Percentiles rank a stretch among this genome's conserved stretches.
Conservation (phyloP, 2,888 invertebrate species). For the Imbricaverruca yamaguchii region DNA sequence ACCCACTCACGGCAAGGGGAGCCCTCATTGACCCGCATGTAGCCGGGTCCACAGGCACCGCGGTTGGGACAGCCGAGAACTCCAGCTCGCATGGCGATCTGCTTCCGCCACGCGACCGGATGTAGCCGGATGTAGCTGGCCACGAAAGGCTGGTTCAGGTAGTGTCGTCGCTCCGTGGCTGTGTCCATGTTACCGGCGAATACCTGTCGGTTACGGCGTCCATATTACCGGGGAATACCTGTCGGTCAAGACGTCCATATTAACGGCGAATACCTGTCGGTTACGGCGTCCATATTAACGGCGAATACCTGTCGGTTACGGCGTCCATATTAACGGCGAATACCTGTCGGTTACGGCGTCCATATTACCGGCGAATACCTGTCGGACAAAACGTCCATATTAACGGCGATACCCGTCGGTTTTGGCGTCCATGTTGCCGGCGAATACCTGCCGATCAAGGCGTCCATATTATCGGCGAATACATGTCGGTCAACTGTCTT, state of each 20-base stretch:
- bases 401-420: conserved; percentile 45
- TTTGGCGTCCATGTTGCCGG: no score
- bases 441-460: no score
- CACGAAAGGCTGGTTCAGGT: conserved; percentile 47
- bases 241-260: no score
- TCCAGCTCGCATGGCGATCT: conserved; percentile 46
- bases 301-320: conserved; percentile 43
- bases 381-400: conserved; percentile 42
- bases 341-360: no score
- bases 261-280: no score
- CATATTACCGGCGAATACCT: no score
- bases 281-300: conserved; percentile 46
- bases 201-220: conserved; percentile 37
- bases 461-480: no score
- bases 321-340: no score
- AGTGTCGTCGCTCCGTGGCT: conserved; percentile 45
- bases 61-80: conserved; percentile 46
- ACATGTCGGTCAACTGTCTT: no score
- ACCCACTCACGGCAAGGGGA: conserved; percentile 46
- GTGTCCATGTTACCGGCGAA: conserved; percentile 50
- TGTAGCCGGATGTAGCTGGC: conserved; percentile 47
- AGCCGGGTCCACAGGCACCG: conserved; percentile 44
- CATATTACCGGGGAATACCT: no score
- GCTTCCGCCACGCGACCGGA: conserved; percentile 46
- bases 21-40: conserved; percentile 46